Conservation (phyloP, 2,888 invertebrate species). For the Apamea sordens region DNA sequence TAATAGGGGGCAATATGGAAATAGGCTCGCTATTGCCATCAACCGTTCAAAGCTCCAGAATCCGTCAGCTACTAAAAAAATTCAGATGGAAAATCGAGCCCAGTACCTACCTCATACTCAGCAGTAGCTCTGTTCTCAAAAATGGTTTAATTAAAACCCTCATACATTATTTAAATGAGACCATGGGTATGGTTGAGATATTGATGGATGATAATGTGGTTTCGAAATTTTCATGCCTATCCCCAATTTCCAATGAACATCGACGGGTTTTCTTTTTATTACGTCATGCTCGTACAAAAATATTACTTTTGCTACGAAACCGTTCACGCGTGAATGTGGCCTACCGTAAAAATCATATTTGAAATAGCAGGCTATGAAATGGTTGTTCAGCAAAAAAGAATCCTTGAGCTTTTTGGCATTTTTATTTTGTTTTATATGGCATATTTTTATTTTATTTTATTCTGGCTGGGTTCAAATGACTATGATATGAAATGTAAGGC, state of each 20-base stretch:
- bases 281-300: conserved; percentile 34
- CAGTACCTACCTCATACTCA: neutral
- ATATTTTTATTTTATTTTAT: conserved; percentile 35
- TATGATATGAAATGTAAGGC: conserved; percentile 17
- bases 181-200: neutral
- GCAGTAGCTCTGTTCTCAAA: too few species aligned
- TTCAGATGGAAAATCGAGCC: neutral
- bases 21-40: neutral
- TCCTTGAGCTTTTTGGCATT: conserved; percentile 51
- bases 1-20: neutral
- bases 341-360: conserved; percentile 68
- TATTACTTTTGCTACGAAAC: conserved; percentile 59
- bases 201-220: neutral
- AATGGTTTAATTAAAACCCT: neutral
- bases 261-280: conserved; percentile 38
- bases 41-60: neutral
- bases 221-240: neutral
- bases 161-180: neutral
- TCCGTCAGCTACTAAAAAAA: neutral
- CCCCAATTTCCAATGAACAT: conserved; percentile 29
- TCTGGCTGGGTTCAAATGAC: conserved; percentile 20
- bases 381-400: conserved; percentile 69
- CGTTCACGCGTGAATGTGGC: conserved; percentile 65
- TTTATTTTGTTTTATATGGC: conserved; percentile 53
- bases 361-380: conserved; percentile 68